Evolutionary conservation across 2,113 vertebrate species (phyloP).

Genomic region (Pterocles orientalis): DNA sequence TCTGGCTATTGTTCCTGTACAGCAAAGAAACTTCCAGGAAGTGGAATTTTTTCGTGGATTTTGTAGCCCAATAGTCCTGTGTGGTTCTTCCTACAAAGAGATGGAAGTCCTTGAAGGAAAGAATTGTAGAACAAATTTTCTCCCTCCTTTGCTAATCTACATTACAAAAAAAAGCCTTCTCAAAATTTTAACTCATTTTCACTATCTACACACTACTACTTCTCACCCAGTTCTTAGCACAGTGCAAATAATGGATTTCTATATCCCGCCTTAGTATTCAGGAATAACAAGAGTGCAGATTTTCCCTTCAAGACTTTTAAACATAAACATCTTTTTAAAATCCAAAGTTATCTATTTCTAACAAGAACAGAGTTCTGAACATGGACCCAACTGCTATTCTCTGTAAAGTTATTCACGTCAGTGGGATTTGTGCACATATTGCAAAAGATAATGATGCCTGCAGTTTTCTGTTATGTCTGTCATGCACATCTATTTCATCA

Average conservation of each 20-base stretch:
- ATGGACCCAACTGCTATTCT: not conserved
- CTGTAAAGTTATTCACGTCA: not conserved
- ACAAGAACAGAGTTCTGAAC: not conserved
- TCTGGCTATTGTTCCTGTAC: not conserved
- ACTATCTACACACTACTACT: not conserved
- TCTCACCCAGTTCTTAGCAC: not conserved
- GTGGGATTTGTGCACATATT: not conserved
- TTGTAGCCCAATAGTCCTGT: not conserved
- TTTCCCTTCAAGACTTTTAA: not conserved
- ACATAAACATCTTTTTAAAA: not conserved
- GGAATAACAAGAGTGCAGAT: not conserved
- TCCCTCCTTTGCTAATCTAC: not conserved
- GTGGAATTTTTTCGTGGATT: not conserved
- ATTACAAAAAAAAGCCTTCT: not conserved
- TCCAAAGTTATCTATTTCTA: not conserved
- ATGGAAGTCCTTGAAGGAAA: not conserved
- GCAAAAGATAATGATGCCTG: not conserved
- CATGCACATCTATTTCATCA: not conserved
- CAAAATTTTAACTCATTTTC: not conserved
- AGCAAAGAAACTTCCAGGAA: not conserved
- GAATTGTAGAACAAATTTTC: not conserved
- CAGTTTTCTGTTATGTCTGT: not conserved
- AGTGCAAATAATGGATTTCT: not conserved
- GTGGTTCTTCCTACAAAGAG: not conserved
- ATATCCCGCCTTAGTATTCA: not conserved